Base-by-base conservation (phyloP, 2,888 invertebrate genomes). In the Pogonocherus hispidulus region DNA sequence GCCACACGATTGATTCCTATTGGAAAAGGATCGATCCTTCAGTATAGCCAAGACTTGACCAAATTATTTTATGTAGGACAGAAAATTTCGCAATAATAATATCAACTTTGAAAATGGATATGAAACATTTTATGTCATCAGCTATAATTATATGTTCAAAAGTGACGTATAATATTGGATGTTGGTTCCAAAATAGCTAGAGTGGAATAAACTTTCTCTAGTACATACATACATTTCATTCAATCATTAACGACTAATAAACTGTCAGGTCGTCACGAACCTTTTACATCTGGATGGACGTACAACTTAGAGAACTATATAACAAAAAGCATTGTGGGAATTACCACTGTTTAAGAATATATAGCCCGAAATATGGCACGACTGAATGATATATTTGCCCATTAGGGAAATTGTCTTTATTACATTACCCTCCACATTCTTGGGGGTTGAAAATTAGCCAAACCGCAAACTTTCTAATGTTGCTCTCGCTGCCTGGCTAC, bases 351-450 rank as follows among this genome's bases (percentile, higher is more conserved):
- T 41, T 41, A 41, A 41, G 14, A 41, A 41, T 16, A 41, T 41
- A 41, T 41, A 14, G 41, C 16, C 14, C 41, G 41, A 41, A 32
- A 41, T 41, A 41, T 41, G 41, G 41, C 41, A 41, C n/a, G 3
- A 16, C 41, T 41, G 41, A 41, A 14, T 41, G 41, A 41, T 41
- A 41, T 41, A 41, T 41, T 41, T 16, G 41, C 41, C 41, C 41
- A 41, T 41, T 41, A 41, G n/a, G 41, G 14, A 41, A 41, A 41
- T 41, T 41, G n/a, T 41, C 41, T 41, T 41, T 41, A 41, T 41
- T 41, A 41, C n/a, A 41, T 41, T 41, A 41, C 16, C 14, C 41
- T 41, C 41, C 11, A 41, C 41, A 2, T 37, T 37, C 11, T 41
- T 41, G 41, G n/a, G 14, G 41, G 41, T 14, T 3, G 41, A 16